phyloP scores from a whole-genome alignment of 2,888 invertebrate genomes.

The Hydrotaea diabolus region DNA sequence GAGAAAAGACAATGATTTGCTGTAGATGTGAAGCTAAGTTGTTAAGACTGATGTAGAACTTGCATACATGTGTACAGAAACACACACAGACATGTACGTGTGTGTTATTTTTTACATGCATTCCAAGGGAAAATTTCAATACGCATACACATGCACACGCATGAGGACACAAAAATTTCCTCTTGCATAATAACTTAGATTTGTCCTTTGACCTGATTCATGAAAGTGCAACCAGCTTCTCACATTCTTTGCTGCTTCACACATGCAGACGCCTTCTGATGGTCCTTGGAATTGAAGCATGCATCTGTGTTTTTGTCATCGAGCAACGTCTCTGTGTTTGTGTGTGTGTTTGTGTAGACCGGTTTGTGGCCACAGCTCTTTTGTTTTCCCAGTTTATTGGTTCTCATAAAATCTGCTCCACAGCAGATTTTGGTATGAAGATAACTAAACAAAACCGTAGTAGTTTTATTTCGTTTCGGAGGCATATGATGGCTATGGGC shows the following conservation, averaged over 20 bases:
- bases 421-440: neutral
- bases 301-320: neutral
- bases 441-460: conserved; percentile 8
- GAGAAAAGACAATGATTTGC: neutral
- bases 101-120: neutral
- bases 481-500: too few relatives aligned
- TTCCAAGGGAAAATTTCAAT: neutral
- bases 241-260: neutral
- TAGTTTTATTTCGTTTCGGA: neutral
- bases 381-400: neutral
- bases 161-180: conserved; percentile 6
- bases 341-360: neutral
- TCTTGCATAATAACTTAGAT: conserved; percentile 58
- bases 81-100: neutral
- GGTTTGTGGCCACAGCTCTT: neutral
- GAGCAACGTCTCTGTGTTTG: neutral
- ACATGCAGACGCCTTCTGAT: neutral
- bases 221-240: conserved; percentile 13
- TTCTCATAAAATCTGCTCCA: neutral
- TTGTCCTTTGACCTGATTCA: conserved; percentile 64
- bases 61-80: too few relatives aligned
- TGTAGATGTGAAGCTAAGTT: too few relatives aligned
- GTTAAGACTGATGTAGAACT: too few relatives aligned
- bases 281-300: neutral
- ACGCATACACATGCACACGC: neutral